Percentiles rank a stretch among this genome's conserved stretches.
Conservation (phyloP, 2,797 vertebrate species). For the Darevskia nairensis region DNA sequence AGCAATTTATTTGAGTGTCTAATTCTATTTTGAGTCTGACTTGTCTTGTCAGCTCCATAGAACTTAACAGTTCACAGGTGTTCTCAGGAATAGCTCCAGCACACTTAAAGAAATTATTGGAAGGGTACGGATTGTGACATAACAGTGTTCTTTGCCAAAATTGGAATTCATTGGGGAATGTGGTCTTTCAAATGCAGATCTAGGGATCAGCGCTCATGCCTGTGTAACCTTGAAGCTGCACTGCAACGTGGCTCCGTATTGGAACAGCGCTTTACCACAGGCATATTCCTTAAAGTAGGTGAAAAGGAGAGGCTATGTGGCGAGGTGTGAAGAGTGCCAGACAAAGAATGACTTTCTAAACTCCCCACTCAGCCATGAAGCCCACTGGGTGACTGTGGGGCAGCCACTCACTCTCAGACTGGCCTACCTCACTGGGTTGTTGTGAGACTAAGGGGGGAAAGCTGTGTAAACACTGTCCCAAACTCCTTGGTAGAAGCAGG, state of each 20-base stretch:
- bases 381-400: not conserved
- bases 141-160: not conserved
- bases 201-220: not conserved
- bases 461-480: not conserved
- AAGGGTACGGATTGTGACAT: conserved; percentile 21
- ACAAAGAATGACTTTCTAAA: not conserved
- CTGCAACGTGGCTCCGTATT: not conserved
- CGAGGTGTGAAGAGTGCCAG: not conserved
- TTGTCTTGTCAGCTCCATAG: conserved; percentile 56
- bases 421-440: too few species aligned
- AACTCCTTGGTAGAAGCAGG: not conserved
- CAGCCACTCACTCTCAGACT: not conserved
- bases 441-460: not conserved
- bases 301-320: not conserved
- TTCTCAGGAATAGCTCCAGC: conserved; percentile 45
- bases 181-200: conserved; percentile 12
- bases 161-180: not conserved
- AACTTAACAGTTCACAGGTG: conserved; percentile 49
- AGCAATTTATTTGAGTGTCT: conserved; percentile 35
- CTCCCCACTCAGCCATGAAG: not conserved
- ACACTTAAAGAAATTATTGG: conserved; percentile 12
- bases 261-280: not conserved
- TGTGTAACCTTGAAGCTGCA: conserved; percentile 11
- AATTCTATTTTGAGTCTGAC: conserved; percentile 53
- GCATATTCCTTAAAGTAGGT: not conserved